Conservation (phyloP, 2,113 vertebrate genomes). For the Donacobius atricapilla region DNA sequence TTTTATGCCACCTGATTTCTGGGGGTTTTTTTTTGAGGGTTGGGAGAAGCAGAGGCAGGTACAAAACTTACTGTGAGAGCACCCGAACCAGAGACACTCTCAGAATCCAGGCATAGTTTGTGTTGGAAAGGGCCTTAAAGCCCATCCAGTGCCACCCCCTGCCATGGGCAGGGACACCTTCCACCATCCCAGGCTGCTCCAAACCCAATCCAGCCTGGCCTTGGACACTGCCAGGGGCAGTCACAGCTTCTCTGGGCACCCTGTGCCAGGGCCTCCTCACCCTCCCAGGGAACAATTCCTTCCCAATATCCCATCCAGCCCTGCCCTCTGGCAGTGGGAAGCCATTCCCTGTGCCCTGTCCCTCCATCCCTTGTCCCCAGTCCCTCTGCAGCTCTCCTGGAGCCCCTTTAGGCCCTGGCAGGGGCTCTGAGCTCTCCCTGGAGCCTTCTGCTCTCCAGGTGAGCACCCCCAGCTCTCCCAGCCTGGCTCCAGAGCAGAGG, state of each 20-base stretch:
- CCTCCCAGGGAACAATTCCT: too few species aligned
- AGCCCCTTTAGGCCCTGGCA: not conserved
- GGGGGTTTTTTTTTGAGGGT: fast-evolving
- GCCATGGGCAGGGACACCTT: not conserved
- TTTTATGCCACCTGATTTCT: not conserved
- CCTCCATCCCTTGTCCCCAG: not conserved
- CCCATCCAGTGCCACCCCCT: fast-evolving
- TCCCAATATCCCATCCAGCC: too few species aligned
- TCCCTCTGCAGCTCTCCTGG: not conserved
- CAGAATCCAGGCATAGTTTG: not conserved
- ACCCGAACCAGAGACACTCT: not conserved
- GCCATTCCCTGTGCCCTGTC: too few species aligned
- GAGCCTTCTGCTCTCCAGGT: not conserved
- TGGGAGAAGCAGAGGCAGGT: not conserved
- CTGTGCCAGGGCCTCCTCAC: too few species aligned
- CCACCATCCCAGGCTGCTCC: not conserved
- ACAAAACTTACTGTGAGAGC: not conserved
- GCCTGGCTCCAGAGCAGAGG: not conserved
- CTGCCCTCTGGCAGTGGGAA: too few species aligned
- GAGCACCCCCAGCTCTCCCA: not conserved
- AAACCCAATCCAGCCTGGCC: fast-evolving
- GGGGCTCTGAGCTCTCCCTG: not conserved
- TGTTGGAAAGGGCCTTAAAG: not conserved
- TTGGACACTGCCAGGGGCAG: not conserved
- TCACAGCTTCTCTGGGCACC: too few species aligned